Percentiles rank a stretch among this genome's conserved stretches.
These are phyloP conservation scores for Erpobdella octoculata DNA, from an alignment of 2,888 invertebrate species.

Conservation along the genomic window DNA sequence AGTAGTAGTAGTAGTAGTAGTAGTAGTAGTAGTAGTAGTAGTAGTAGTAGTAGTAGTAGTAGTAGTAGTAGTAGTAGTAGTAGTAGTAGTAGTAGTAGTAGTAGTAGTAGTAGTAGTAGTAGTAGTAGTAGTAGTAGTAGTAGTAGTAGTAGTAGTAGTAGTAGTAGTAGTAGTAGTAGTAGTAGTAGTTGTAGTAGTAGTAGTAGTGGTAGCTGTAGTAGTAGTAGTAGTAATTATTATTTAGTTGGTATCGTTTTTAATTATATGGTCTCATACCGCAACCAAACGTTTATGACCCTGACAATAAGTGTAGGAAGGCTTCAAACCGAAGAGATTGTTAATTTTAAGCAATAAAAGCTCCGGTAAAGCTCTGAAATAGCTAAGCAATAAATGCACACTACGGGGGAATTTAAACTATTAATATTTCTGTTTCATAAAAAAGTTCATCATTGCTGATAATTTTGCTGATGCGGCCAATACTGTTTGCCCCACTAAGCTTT, in stretches of 20 bases:
- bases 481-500: not conserved
- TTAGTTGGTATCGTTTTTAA: too few species aligned
- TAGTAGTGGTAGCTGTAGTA: constrained; percentile 10
- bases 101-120: constrained; percentile 25
- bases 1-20: constrained; percentile 32
- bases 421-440: too few species aligned
- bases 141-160: constrained; percentile 25
- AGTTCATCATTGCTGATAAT: too few species aligned
- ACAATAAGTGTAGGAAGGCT: too few species aligned
- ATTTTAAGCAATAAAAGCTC: too few species aligned
- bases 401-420: too few species aligned
- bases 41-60: constrained; percentile 32
- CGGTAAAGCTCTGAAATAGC: too few species aligned
- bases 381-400: too few species aligned
- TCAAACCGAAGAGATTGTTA: too few species aligned
- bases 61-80: constrained; percentile 32
- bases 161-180: constrained; percentile 25
- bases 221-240: constrained; percentile 15
- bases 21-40: constrained; percentile 35
- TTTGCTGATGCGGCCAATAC: too few species aligned
- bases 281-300: too few species aligned
- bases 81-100: constrained; percentile 37
- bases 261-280: too few species aligned
- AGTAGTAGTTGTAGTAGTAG: constrained; percentile 28
- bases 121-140: constrained; percentile 25